Evolutionary conservation across 2,888 invertebrate genomes (phyloP).

Genomic region (Cheilosia scutellata): DNA sequence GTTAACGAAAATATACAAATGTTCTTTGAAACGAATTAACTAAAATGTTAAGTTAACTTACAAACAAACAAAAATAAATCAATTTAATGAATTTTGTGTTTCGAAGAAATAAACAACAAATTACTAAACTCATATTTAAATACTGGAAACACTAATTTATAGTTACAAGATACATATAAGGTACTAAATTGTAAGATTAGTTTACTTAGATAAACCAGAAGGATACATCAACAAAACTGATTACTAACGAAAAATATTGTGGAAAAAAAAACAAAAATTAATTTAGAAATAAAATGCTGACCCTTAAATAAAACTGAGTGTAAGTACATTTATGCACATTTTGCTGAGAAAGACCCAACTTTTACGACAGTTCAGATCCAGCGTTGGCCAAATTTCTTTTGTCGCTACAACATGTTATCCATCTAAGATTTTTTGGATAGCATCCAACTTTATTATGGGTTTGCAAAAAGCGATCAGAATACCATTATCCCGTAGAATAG

Average conservation of each 20-base stretch:
- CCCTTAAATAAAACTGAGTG: conserved; percentile 53
- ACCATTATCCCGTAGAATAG: too few species aligned
- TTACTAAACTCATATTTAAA: conserved; percentile 38
- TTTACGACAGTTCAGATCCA: too few species aligned
- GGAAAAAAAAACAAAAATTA: conserved; percentile 30
- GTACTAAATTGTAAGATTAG: conserved; percentile 53
- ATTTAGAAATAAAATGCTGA: conserved; percentile 59
- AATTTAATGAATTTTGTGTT: conserved; percentile 53
- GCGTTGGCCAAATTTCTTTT: too few species aligned
- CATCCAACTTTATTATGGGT: too few species aligned
- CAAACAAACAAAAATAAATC: conserved; percentile 15
- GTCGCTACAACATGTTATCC: too few species aligned
- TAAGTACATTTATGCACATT: neutral
- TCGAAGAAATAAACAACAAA: conserved; percentile 20
- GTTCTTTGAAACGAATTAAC: conserved; percentile 67
- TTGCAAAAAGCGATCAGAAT: too few species aligned
- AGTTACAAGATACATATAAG: conserved; percentile 52
- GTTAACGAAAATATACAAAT: conserved; percentile 65
- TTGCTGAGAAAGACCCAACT: neutral
- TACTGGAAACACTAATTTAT: conserved; percentile 51
- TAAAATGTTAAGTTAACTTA: conserved; percentile 54
- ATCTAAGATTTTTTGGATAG: too few species aligned
- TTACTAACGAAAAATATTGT: conserved; percentile 37
- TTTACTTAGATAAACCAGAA: conserved; percentile 34
- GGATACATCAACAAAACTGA: conserved; percentile 19